Evolutionary conservation across 1,140 invertebrate genomes (phyloP).

Genomic region (Lamellibrachia luymesi): DNA sequence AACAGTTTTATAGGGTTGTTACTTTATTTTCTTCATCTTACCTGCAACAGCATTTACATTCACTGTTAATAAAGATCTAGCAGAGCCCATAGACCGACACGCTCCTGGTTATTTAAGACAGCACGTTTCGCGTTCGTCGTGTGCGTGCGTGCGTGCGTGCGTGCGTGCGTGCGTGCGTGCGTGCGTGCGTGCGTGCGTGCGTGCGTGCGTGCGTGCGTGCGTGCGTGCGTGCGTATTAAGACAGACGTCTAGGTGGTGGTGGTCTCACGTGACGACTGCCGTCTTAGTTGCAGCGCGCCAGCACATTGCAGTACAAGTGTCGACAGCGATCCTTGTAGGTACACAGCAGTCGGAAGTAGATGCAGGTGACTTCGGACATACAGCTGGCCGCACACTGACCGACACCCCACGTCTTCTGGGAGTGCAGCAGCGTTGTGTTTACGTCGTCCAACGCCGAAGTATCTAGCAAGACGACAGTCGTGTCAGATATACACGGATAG

Average conservation of each 20-base stretch:
- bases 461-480: background rate
- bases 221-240: background rate
- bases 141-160: too few relatives aligned
- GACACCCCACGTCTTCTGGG: background rate
- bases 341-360: background rate
- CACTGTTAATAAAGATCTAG: too few relatives aligned
- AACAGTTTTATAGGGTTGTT: background rate
- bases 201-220: too few relatives aligned
- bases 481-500: background rate
- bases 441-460: background rate
- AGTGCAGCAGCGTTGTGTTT: background rate
- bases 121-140: background rate
- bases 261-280: background rate
- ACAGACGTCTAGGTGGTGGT: background rate
- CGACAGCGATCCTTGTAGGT: background rate
- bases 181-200: too few relatives aligned
- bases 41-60: too few relatives aligned
- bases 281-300: background rate
- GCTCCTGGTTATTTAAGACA: background rate
- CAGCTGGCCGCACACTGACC: background rate
- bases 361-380: background rate
- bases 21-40: too few relatives aligned
- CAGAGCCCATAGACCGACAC: background rate
- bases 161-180: too few relatives aligned
- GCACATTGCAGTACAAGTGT: background rate